Evolutionary conservation across 2,888 invertebrate genomes (phyloP).

Genomic region (Erynnis tages): DNA sequence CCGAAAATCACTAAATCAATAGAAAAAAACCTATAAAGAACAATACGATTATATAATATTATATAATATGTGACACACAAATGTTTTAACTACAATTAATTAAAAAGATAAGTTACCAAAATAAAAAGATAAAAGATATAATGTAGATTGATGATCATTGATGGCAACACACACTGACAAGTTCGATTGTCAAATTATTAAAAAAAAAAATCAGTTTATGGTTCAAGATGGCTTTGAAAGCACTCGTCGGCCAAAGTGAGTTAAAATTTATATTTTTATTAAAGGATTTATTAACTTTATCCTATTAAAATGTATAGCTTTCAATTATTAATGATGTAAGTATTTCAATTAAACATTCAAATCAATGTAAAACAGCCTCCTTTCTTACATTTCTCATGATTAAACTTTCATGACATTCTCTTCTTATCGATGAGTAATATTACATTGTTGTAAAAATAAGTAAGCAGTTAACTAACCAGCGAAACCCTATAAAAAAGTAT

Average conservation of each 20-base stretch:
- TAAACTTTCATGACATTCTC: conserved; percentile 14
- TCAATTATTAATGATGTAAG: neutral
- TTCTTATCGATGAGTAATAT: conserved; percentile 35
- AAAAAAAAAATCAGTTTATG: conserved; percentile 52
- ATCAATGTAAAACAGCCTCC: neutral
- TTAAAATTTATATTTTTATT: conserved; percentile 50
- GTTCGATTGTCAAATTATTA: too few relatives aligned
- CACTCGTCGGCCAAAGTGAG: conserved; percentile 93
- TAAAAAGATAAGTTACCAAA: too few relatives aligned
- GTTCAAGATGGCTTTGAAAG: conserved; percentile 92
- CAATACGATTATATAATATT: too few relatives aligned
- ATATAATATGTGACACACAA: too few relatives aligned
- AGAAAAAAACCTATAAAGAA: too few relatives aligned
- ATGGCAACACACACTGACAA: too few relatives aligned
- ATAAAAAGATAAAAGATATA: too few relatives aligned
- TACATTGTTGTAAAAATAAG: neutral
- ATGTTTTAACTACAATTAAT: too few relatives aligned
- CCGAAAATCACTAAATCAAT: too few relatives aligned
- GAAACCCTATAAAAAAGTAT: too few relatives aligned
- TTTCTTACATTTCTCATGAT: neutral
- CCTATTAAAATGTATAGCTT: neutral
- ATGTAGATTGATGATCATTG: too few relatives aligned
- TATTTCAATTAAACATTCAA: neutral
- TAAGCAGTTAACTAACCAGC: too few relatives aligned
- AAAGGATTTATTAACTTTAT: neutral